Base-by-base conservation (phyloP, 2,888 invertebrate species). In the Lycophotia porphyrea region DNA sequence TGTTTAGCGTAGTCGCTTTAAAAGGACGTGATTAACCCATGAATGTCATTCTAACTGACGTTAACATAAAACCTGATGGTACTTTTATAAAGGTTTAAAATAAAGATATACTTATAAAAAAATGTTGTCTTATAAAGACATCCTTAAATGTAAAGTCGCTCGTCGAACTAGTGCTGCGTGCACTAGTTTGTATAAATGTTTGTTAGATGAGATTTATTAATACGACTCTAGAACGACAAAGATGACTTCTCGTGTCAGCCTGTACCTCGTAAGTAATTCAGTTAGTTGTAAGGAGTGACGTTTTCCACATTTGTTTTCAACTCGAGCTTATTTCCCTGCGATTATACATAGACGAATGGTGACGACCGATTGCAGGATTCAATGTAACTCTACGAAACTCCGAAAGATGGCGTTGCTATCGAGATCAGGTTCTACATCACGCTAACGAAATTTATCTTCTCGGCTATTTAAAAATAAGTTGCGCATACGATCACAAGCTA, bases 111-210 rank as follows among this genome's bases (percentile, higher is more conserved):
- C 91, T 92, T 93, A 92, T 90, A 91, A 86, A 89, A 89, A 91
- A 91, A 91, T 90, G 87, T 88, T 88, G 95, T 95, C 95, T 95
- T 95, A 83, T 88, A 92, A 95, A 95, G 95, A 91, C 95, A 83
- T 87, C 86, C 87, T 88, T 86, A 87, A 88, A 90, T 89, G 89
- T 89, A 88, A 90, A 88, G 91, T 93, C 91, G 88, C 90, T 92
- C 88, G 90, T 90, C 88, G 86, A 88, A 89, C 91, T 91, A 92
- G 93, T 91, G 91, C 78, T 60, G 84, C 88, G 88, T 89, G 93
- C 91, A 90, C 92, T 92, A 89, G 91, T 87, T 55, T 89, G 74
- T 87, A 88, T 88, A 88, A 86, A 82, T 91, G 89, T 90, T 91
- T 92, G 90, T 93, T 93, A 93, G 92, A 92, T 89, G 90, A 92